Evolutionary conservation across 2,888 invertebrate genomes (phyloP).

Genomic region (Anticlea derivata): DNA sequence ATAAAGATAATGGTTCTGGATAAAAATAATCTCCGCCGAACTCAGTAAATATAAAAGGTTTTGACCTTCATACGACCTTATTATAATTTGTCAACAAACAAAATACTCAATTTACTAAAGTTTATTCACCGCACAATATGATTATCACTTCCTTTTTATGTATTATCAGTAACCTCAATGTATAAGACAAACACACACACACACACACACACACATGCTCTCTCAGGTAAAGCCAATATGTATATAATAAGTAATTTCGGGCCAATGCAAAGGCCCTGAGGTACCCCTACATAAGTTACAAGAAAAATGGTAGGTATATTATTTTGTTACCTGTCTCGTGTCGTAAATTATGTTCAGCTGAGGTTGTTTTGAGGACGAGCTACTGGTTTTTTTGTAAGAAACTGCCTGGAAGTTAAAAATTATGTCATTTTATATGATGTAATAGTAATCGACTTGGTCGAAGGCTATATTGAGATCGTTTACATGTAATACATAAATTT

Average conservation of each 20-base stretch:
- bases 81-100: no score
- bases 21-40: no score
- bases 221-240: constrained; percentile 4
- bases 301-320: not conserved
- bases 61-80: no score
- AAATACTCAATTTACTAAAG: no score
- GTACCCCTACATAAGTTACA: constrained; percentile 10
- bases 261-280: constrained; percentile 15
- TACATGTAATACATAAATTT: no score
- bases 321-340: constrained; percentile 11
- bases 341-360: constrained; percentile 9
- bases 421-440: constrained; percentile 5
- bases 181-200: not conserved
- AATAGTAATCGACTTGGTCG: constrained; percentile 2
- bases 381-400: constrained; percentile 9
- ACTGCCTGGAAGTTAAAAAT: not conserved
- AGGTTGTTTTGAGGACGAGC: constrained; percentile 8
- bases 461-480: constrained; percentile 10
- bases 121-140: no score
- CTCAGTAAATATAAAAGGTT: no score
- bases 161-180: not conserved
- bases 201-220: no score
- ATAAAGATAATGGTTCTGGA: no score
- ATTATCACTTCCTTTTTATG: no score
- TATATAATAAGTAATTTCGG: constrained; percentile 11